phyloP scores from a whole-genome alignment of 2,113 vertebrate species.

The Lophura nycthemera region DNA sequence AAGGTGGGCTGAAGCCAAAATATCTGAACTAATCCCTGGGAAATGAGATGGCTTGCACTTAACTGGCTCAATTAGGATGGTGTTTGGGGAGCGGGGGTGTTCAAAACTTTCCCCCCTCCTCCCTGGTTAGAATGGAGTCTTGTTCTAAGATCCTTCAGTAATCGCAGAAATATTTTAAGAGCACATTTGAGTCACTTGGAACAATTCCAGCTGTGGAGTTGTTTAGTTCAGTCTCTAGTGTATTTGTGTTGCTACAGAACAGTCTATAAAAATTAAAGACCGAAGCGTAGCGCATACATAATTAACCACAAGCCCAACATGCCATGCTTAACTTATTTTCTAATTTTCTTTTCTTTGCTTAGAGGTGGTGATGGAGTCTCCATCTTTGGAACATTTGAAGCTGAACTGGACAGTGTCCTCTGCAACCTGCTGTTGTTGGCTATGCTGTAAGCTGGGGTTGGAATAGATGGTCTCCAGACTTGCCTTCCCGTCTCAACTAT shows the following conservation, averaged over 20 bases:
- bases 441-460: background rate
- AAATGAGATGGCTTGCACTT: background rate
- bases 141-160: background rate
- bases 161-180: slow-evolving; percentile 43
- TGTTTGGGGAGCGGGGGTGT: background rate
- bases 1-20: background rate
- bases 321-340: background rate
- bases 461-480: background rate
- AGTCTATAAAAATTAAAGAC: background rate
- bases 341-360: background rate
- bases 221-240: background rate
- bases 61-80: background rate
- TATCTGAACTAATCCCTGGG: background rate
- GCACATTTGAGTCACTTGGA: slow-evolving; percentile 4
- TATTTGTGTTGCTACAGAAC: background rate
- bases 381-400: background rate
- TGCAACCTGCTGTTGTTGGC: background rate
- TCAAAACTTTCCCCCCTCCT: background rate
- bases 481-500: background rate
- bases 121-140: background rate
- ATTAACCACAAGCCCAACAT: background rate
- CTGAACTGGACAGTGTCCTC: background rate
- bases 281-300: background rate
- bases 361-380: background rate
- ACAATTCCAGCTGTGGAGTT: background rate